A percentile compares a stretch with the other conserved stretches of the same genome.
Evolutionary conservation across 2,797 vertebrate genomes (phyloP).

Genomic region (Peromyscus eremicus): DNA sequence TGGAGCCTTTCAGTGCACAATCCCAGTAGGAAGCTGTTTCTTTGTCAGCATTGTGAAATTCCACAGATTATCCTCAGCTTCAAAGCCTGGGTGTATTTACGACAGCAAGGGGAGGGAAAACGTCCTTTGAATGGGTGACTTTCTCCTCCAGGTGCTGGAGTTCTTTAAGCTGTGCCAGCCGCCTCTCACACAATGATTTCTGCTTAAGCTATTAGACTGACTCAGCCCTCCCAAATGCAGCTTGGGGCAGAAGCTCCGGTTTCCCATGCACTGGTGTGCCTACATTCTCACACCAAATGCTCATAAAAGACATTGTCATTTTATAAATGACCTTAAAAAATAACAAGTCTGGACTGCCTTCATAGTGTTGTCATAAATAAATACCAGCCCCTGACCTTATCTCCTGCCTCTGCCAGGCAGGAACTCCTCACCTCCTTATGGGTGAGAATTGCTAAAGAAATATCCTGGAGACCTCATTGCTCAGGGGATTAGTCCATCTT

Average conservation of each 20-base stretch:
- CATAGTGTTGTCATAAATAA: conserved; percentile 62
- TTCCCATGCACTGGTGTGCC: background rate
- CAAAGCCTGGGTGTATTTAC: conserved; percentile 30
- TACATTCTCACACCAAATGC: conserved; percentile 59
- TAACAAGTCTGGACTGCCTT: conserved; percentile 22
- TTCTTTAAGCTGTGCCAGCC: conserved; percentile 35
- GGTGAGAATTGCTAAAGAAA: conserved; percentile 48
- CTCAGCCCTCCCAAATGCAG: background rate
- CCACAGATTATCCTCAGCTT: conserved; percentile 14
- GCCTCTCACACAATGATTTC: background rate
- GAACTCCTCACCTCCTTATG: background rate
- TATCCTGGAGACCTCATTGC: conserved; percentile 52
- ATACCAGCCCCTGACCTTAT: conserved; percentile 73
- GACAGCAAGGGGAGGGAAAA: conserved; percentile 7
- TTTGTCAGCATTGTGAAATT: background rate
- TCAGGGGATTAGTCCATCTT: conserved; percentile 62
- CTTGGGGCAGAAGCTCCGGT: conserved; percentile 4
- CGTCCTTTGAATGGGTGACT: conserved; percentile 59
- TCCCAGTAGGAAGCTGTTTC: background rate
- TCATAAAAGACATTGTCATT: conserved; percentile 56
- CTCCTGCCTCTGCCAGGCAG: conserved; percentile 43
- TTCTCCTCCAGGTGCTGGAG: conserved; percentile 21
- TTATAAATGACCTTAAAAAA: conserved; percentile 54
- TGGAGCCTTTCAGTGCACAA: background rate
- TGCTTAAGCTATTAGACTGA: background rate